Conservation (phyloP, 2,888 invertebrate species). For the Phania funesta region DNA sequence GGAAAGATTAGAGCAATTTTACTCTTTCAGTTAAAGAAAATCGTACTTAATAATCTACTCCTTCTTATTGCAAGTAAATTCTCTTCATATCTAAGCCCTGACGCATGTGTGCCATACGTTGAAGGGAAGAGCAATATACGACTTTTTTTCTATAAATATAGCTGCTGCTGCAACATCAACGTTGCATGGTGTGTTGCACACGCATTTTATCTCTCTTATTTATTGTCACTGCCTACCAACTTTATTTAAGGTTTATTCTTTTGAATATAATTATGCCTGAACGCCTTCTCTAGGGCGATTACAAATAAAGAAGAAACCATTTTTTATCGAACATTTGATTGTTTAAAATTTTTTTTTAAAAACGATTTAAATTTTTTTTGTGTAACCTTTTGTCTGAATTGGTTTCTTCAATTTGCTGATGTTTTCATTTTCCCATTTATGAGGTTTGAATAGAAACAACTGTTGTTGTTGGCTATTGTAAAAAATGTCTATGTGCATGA, state of each 20-base stretch:
- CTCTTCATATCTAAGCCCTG: background rate
- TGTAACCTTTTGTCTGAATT: background rate
- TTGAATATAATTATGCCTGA: constrained; percentile 27
- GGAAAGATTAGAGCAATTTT: no score
- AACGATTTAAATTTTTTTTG: constrained; percentile 52
- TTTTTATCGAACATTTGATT: constrained; percentile 13
- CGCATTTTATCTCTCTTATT: background rate
- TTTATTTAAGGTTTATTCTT: constrained; percentile 9
- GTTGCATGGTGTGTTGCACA: constrained; percentile 2
- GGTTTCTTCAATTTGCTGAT: background rate
- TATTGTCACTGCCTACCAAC: background rate
- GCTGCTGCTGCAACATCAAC: background rate
- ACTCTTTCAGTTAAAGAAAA: no score
- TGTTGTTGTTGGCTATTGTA: constrained; percentile 27
- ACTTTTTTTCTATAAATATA: background rate
- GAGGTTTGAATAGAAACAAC: constrained; percentile 54
- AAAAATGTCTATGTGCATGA: no score
- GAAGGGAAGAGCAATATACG: constrained; percentile 13
- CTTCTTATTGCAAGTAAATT: background rate
- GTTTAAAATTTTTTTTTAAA: constrained; percentile 58
- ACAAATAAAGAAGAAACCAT: background rate
- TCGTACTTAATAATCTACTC: no score
- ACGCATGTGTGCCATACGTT: constrained; percentile 58
- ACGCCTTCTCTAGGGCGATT: constrained; percentile 46
- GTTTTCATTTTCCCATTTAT: background rate